Conservation (phyloP, 2,888 invertebrate species). For the Notodonta dromedarius region DNA sequence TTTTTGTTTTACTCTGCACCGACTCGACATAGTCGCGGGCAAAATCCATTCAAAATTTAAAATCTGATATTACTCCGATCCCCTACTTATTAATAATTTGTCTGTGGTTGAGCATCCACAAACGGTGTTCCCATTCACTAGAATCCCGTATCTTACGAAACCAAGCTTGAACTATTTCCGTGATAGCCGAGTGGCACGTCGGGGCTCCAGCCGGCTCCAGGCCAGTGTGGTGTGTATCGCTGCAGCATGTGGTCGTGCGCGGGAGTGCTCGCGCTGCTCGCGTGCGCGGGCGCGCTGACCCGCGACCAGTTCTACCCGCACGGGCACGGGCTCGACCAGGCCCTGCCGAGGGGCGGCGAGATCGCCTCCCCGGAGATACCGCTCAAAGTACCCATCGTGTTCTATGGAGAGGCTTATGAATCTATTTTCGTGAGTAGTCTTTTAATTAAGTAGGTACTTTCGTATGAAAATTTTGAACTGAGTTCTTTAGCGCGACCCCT, state of each 20-base stretch:
- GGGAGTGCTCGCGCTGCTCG: slow-evolving; percentile 58
- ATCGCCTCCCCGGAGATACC: slow-evolving; percentile 86
- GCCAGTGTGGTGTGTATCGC: slow-evolving; percentile 52
- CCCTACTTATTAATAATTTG: not conserved
- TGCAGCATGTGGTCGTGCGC: slow-evolving; percentile 75
- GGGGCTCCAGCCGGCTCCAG: slow-evolving; percentile 37
- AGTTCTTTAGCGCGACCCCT: no score
- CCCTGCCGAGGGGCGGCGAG: slow-evolving; percentile 84
- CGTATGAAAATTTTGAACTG: no score
- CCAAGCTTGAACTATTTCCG: slow-evolving; percentile 39
- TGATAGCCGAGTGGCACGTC: slow-evolving; percentile 17
- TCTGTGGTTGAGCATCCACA: not conserved
- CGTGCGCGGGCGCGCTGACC: slow-evolving; percentile 72
- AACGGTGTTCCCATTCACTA: slow-evolving; percentile 1
- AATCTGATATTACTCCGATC: no score
- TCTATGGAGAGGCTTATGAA: slow-evolving; percentile 90
- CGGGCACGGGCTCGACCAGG: slow-evolving; percentile 81
- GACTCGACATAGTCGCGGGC: no score
- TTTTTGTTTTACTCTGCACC: no score
- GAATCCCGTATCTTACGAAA: slow-evolving; percentile 31
- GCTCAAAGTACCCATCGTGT: slow-evolving; percentile 89
- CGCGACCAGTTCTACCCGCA: slow-evolving; percentile 85
- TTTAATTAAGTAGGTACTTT: slow-evolving; percentile 2
- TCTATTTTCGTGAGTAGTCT: slow-evolving; percentile 91
- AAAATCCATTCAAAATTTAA: no score